phyloP scores from a whole-genome alignment of 2,113 vertebrate species.

The Lutjanus erythropterus region DNA sequence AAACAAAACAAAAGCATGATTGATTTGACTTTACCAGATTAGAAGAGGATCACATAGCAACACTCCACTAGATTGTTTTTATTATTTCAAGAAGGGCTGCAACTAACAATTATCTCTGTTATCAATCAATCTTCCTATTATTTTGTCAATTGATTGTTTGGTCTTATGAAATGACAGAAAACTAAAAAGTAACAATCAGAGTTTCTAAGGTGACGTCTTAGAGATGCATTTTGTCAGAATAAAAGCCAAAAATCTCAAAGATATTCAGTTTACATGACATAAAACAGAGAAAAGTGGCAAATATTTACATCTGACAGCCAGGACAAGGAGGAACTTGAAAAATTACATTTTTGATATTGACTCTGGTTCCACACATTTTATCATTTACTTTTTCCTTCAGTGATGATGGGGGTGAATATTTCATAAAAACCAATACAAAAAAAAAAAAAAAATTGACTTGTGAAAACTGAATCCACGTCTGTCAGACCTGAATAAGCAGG shows the following conservation, averaged over 20 bases:
- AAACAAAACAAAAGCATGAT: neutral
- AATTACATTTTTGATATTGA: too few relatives aligned
- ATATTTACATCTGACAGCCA: neutral
- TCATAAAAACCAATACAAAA: neutral
- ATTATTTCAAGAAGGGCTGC: neutral
- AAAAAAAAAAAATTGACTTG: neutral
- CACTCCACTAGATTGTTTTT: neutral
- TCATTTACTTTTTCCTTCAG: neutral
- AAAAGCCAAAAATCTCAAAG: neutral
- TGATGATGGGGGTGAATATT: neutral
- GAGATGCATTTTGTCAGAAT: neutral
- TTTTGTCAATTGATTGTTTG: neutral
- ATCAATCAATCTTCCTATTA: too few relatives aligned
- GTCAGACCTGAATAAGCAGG: slow-evolving; percentile 89
- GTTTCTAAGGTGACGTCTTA: neutral
- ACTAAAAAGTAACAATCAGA: neutral
- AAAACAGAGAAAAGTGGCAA: neutral
- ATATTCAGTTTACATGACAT: neutral
- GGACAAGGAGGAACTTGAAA: neutral
- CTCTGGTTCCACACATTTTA: neutral
- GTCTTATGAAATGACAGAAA: neutral
- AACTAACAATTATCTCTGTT: neutral
- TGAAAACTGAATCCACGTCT: neutral
- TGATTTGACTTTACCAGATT: neutral
- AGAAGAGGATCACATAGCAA: neutral